A percentile compares a stretch with the other conserved stretches of the same genome.
These are phyloP conservation scores for Oenanthe melanoleuca DNA, from an alignment of 2,113 vertebrate species.

Conservation along the genomic window DNA sequence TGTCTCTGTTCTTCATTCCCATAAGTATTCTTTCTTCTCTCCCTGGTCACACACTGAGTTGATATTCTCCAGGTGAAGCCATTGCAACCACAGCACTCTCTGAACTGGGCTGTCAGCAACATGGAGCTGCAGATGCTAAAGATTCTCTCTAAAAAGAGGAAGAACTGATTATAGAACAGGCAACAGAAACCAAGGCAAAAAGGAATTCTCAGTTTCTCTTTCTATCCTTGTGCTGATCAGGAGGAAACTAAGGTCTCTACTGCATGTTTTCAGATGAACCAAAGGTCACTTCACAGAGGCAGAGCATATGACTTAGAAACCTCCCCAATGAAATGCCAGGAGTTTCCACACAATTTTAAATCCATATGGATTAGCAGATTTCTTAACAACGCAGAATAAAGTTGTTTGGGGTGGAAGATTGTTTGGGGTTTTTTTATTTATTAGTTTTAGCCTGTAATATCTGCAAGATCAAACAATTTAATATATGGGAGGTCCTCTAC, in stretches of 20 bases:
- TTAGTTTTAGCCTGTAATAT: not conserved
- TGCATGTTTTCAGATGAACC: not conserved
- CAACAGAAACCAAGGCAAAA: not conserved
- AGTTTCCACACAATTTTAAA: not conserved
- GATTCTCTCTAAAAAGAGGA: not conserved
- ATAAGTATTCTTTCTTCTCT: not conserved
- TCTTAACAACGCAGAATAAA: not conserved
- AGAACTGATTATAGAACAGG: not conserved
- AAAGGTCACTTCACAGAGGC: not conserved
- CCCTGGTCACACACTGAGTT: not conserved
- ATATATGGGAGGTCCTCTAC: not conserved
- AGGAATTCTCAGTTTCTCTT: not conserved
- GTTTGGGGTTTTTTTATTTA: accelerated
- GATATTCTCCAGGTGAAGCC: not conserved
- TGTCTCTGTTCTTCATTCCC: not conserved
- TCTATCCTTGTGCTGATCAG: not conserved
- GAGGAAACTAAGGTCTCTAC: not conserved
- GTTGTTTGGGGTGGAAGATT: not conserved
- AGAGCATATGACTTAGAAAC: not conserved
- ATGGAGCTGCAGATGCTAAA: not conserved
- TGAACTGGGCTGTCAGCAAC: not conserved
- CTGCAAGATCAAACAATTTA: not conserved
- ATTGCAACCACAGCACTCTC: not conserved
- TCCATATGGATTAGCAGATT: not conserved
- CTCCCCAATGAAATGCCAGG: not conserved